These are phyloP conservation scores for Andrena bicolor DNA, from an alignment of 2,888 invertebrate genomes.

Conservation along the genomic window DNA sequence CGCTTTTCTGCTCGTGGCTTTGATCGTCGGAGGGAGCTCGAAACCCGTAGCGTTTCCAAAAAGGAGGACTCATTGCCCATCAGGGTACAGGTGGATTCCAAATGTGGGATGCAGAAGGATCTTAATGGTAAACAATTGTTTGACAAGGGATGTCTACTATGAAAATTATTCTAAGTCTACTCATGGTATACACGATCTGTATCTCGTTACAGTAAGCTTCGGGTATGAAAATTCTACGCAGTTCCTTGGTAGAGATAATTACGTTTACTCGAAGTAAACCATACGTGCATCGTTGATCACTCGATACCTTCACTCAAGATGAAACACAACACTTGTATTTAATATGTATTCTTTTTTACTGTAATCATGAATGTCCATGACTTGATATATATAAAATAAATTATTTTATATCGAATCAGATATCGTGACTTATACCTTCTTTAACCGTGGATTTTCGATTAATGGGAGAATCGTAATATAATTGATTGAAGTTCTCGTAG, in stretches of 20 bases:
- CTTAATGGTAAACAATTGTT: conserved; percentile 11
- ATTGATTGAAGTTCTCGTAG: background rate
- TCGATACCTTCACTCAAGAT: background rate
- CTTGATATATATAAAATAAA: conserved; percentile 17
- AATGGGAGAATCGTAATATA: background rate
- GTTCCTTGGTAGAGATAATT: background rate
- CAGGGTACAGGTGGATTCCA: conserved; percentile 46
- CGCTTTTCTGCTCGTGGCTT: conserved; percentile 27
- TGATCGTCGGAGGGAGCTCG: conserved; percentile 13
- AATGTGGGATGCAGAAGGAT: conserved; percentile 49
- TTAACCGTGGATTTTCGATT: background rate
- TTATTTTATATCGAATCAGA: background rate
- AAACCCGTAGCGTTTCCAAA: conserved; percentile 49
- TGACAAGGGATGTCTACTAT: background rate
- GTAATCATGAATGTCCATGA: background rate
- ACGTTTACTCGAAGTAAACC: background rate
- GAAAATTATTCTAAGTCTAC: background rate
- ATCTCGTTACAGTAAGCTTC: conserved; percentile 6
- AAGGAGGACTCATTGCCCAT: conserved; percentile 39
- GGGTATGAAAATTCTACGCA: background rate
- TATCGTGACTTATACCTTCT: background rate
- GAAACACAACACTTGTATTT: background rate
- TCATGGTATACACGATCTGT: background rate
- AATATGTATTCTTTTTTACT: background rate
- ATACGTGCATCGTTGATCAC: background rate